Evolutionary conservation across 2,797 vertebrate genomes (phyloP).

Genomic region (Halcyon chelicuti): DNA sequence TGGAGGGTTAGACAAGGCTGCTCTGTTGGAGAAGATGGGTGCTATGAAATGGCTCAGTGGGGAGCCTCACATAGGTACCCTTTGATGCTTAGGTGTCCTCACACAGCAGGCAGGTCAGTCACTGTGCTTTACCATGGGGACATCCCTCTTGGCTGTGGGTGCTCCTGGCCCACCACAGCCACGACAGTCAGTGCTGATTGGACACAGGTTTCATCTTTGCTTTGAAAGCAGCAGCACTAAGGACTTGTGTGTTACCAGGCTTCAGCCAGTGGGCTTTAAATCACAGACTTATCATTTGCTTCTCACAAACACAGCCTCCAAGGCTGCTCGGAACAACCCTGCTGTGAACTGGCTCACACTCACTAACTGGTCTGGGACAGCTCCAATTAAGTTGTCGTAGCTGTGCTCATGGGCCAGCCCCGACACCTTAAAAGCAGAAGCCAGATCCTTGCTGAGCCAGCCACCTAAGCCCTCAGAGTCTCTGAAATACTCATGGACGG

Average conservation of each 20-base stretch:
- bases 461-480: neutral
- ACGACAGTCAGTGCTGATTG: neutral
- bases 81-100: neutral
- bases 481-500: neutral
- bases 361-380: neutral
- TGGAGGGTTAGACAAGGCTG: neutral
- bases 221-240: neutral
- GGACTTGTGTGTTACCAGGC: neutral
- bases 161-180: neutral
- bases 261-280: neutral
- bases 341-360: neutral
- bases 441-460: neutral
- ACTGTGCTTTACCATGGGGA: fast-evolving
- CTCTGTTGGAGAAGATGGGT: neutral
- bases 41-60: neutral
- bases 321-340: neutral
- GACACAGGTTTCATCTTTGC: neutral
- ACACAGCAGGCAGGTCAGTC: neutral
- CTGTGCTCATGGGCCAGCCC: neutral
- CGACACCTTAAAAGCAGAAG: neutral
- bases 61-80: neutral
- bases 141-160: fast-evolving
- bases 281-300: neutral
- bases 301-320: neutral
- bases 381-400: neutral